Evolutionary conservation across 2,888 invertebrate genomes (phyloP).

Genomic region (Gymnoscelis rufifasciata): DNA sequence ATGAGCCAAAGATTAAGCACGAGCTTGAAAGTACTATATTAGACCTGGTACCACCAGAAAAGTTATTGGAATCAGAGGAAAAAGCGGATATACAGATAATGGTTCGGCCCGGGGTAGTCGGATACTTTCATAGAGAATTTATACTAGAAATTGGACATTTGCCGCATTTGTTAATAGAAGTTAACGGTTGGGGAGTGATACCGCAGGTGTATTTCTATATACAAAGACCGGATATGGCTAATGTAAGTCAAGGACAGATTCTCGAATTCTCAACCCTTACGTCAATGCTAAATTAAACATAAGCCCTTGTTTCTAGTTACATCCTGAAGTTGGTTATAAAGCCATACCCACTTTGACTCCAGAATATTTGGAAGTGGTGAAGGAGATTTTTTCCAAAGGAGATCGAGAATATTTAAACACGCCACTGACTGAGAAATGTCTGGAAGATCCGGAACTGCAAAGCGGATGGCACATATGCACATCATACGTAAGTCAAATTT

Average conservation of each 20-base stretch:
- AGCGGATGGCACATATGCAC: constrained; percentile 64
- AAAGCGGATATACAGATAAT: constrained; percentile 60
- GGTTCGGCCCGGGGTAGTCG: constrained; percentile 76
- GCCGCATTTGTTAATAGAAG: constrained; percentile 71
- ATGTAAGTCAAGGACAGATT: constrained; percentile 43
- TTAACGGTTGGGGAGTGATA: constrained; percentile 78
- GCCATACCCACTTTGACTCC: constrained; percentile 65
- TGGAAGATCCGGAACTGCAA: constrained; percentile 56
- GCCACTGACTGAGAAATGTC: constrained; percentile 56
- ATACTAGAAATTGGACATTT: constrained; percentile 76
- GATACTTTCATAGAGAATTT: constrained; percentile 70
- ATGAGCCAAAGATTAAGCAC: constrained; percentile 49
- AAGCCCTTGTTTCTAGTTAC: constrained; percentile 38
- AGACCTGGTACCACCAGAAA: constrained; percentile 61
- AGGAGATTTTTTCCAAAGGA: constrained; percentile 47
- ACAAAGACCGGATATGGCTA: constrained; percentile 53
- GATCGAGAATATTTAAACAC: constrained; percentile 53
- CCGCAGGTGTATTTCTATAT: constrained; percentile 78
- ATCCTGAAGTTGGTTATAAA: constrained; percentile 60
- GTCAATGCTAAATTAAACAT: too few relatives aligned
- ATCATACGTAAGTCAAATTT: constrained; percentile 43
- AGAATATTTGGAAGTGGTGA: constrained; percentile 59
- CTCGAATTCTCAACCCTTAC: too few relatives aligned
- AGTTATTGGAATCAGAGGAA: constrained; percentile 59
- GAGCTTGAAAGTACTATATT: constrained; percentile 65